phyloP scores from a whole-genome alignment of 2,113 vertebrate genomes.

The Nyctereutes procyonoides region DNA sequence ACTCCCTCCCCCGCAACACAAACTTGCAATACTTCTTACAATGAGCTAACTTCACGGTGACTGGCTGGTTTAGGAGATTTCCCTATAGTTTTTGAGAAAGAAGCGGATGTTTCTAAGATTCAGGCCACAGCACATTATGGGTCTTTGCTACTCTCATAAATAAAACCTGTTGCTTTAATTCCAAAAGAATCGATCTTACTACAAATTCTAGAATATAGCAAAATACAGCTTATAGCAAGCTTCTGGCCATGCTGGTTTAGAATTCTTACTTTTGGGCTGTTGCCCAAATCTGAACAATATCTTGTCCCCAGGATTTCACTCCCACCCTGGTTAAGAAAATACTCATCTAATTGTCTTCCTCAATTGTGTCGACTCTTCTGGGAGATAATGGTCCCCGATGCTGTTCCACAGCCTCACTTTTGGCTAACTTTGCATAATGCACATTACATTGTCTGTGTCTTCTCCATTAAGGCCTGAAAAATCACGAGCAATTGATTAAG shows the following conservation, averaged over 20 bases:
- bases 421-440: constrained; percentile 18
- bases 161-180: constrained; percentile 8
- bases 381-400: neutral
- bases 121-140: neutral
- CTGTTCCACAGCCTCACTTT: constrained; percentile 42
- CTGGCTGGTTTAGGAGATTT: neutral
- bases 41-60: neutral
- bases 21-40: neutral
- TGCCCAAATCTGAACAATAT: constrained; percentile 50
- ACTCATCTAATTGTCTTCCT: neutral
- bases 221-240: neutral
- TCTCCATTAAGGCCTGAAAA: constrained; percentile 41
- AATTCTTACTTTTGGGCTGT: constrained; percentile 28
- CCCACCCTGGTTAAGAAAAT: constrained; percentile 48
- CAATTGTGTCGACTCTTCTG: neutral
- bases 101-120: neutral
- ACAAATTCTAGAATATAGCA: neutral
- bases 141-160: constrained; percentile 17
- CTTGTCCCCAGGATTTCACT: constrained; percentile 48
- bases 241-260: neutral
- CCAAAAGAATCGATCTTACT: neutral
- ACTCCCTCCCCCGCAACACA: neutral
- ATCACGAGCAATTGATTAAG: constrained; percentile 28
- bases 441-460: neutral
- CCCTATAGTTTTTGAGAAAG: constrained; percentile 7